These are phyloP conservation scores for Ursus arctos DNA, from an alignment of 2,113 vertebrate genomes.

Conservation along the genomic window DNA sequence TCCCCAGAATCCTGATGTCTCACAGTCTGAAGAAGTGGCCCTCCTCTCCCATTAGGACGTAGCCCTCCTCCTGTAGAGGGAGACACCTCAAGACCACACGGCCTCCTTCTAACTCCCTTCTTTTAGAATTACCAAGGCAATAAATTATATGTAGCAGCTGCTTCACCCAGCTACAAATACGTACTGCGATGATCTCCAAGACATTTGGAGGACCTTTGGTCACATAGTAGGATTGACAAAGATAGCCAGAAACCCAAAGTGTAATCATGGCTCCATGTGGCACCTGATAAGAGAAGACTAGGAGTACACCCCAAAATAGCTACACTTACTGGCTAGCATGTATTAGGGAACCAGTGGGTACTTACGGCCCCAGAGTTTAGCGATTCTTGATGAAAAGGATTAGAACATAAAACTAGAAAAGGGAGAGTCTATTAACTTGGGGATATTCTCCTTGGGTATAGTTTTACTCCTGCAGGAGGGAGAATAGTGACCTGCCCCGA, in stretches of 20 bases:
- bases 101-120: neutral
- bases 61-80: neutral
- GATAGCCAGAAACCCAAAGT: neutral
- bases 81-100: neutral
- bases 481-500: neutral
- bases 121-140: neutral
- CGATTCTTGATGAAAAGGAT: neutral
- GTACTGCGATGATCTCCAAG: neutral
- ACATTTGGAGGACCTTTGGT: neutral
- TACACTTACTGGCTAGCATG: no score
- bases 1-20: neutral
- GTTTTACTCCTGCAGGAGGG: neutral
- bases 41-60: neutral
- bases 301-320: neutral
- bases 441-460: neutral
- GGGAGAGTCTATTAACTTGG: neutral
- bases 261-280: neutral
- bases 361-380: neutral
- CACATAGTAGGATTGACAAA: neutral
- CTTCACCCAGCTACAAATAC: no score
- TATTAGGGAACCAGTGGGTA: neutral
- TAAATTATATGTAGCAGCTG: neutral
- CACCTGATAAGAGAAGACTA: neutral
- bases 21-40: neutral
- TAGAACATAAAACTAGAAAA: neutral